These are phyloP conservation scores for Clostera curtula DNA, from an alignment of 2,888 invertebrate species.

Conservation along the genomic window DNA sequence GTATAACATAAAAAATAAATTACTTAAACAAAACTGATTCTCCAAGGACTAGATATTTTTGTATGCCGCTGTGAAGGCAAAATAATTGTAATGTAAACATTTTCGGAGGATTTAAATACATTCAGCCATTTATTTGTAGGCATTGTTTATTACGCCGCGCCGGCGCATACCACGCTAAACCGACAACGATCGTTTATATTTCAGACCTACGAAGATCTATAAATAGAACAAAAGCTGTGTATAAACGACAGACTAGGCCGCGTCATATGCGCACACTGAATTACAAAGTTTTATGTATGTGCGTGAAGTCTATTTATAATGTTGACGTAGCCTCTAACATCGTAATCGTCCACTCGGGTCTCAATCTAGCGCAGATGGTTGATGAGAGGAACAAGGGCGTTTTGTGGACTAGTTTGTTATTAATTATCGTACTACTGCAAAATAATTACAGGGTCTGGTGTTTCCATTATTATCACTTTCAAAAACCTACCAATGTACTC, in stretches of 20 bases:
- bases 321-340: conserved; percentile 63
- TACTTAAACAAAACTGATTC: too few species aligned
- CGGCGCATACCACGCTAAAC: conserved; percentile 23
- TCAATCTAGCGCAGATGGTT: conserved; percentile 49
- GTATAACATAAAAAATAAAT: too few species aligned
- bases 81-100: conserved; percentile 1
- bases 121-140: background rate
- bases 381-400: conserved; percentile 21
- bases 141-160: conserved; percentile 2
- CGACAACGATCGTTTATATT: conserved; percentile 26
- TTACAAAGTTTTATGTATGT: conserved; percentile 46
- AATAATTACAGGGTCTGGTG: too few species aligned
- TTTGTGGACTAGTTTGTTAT: conserved; percentile 12
- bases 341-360: conserved; percentile 57
- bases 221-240: conserved; percentile 36
- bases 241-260: conserved; percentile 40
- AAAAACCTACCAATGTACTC: too few species aligned
- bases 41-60: too few species aligned
- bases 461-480: conserved; percentile 6
- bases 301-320: conserved; percentile 68
- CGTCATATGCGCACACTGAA: conserved; percentile 46
- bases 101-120: too few species aligned
- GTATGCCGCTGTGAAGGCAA: too few species aligned
- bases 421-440: conserved; percentile 11
- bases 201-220: conserved; percentile 26